Evolutionary conservation across 2,113 vertebrate species (phyloP), one percentile per base, ranked within the genome.

Genomic region (Myodes glareolus): DNA sequence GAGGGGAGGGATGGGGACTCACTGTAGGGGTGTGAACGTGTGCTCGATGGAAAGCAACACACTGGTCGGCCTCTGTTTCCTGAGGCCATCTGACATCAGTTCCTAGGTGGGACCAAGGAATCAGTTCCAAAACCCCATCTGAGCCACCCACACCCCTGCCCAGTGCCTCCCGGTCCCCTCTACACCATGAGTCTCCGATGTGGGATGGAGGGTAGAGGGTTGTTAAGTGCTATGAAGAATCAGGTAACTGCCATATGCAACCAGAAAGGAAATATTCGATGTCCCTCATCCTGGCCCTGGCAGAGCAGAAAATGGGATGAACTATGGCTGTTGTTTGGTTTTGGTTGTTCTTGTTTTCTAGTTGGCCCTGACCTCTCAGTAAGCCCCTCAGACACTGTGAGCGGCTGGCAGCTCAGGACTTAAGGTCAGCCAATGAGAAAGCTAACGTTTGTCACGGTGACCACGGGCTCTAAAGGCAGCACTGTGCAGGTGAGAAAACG

Each of bases 81-180:
- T 81, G 58, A 10, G 7, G 86, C 73, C 25, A 7, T 27, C 90
- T 16, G 1, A 11, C 8, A 9, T 50, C 21, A 8, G n/a, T 65
- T 52, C 0, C 77, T 33, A 2, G 21, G 4, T 42, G 19, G 9
- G 21, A 23, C 21, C 3, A n/a, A 3, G 0, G 42, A 2, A 33
- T 33, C 39, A 0, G 8, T 75, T 75, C n/a, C 3, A 5, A 31
- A 63, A 50, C 47, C 31, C 36, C 5, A 14, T 72, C 25, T 23
- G 14, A 0, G 9, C 67, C 55, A 50, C 36, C 13, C 45, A 55
- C 27, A 6, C 29, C 25, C 29, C 27, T 14, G 36, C 65, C 45
- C 29, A 5, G 17, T 9, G 7, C 14, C n/a, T 84, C 39, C 89
- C 67, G 9, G 10, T 50, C n/a, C n/a, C 52, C 3, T 47, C 80